phyloP scores from a whole-genome alignment of 2,888 invertebrate genomes.

The Willowsia nigromaculata region DNA sequence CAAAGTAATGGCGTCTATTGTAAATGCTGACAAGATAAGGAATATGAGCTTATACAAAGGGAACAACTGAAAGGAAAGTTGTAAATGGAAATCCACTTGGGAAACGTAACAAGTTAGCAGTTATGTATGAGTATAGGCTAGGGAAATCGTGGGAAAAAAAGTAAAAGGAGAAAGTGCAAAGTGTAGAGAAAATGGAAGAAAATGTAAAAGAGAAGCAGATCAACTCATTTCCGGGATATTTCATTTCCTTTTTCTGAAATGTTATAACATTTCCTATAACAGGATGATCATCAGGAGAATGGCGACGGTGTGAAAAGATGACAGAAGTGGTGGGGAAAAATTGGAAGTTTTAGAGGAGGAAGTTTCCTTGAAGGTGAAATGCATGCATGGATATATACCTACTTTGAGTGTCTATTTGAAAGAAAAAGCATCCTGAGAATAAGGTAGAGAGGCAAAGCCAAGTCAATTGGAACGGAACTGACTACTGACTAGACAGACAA shows the following conservation, averaged over 20 bases:
- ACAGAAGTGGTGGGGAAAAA: too few species aligned
- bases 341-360: too few species aligned
- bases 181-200: background rate
- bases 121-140: background rate
- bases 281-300: background rate
- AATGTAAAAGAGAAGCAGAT: background rate
- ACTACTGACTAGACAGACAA: too few species aligned
- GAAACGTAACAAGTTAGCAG: background rate
- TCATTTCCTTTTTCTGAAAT: slow-evolving; percentile 15
- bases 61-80: background rate
- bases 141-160: background rate
- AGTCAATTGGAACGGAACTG: too few species aligned
- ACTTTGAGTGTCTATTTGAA: too few species aligned
- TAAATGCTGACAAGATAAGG: background rate
- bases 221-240: slow-evolving; percentile 34
- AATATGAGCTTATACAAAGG: background rate
- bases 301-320: too few species aligned
- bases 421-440: too few species aligned
- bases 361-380: too few species aligned
- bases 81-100: background rate
- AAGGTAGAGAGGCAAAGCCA: too few species aligned
- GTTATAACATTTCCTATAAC: background rate
- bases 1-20: background rate
- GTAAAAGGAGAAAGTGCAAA: background rate
- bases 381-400: too few species aligned